Evolutionary conservation across 2,797 vertebrate genomes (phyloP), one percentile per base, ranked within the genome.

Genomic region (Clarias platycephalus): DNA sequence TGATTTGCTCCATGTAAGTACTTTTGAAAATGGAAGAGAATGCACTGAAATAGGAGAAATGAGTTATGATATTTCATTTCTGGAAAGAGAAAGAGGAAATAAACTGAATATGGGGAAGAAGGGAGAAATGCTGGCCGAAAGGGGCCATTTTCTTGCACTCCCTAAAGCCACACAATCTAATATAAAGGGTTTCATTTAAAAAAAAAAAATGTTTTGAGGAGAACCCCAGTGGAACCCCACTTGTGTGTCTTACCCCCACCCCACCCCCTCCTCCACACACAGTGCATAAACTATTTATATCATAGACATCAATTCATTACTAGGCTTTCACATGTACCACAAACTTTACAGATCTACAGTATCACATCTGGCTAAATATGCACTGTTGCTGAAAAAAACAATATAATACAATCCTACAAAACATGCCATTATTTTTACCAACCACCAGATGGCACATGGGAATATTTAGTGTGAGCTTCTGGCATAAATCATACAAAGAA

Each of bases 391-490:
- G 20, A 49, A 55, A 49, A 3, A 67, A 31, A 31, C 6, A 0
- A 40, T 71, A n/a, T 15, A 26, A 8, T 2, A 28, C n/a, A 57
- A 34, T 9, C 24, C 12, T 44, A 2, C 1, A 18, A 31, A 10
- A 64, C 10, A 60, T 49, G 40, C 13, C 26, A 49, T 49, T 80
- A 66, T 49, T 53, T 34, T 66, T 4, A 28, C 16, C 2, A 66
- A 53, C 62, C 78, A 80, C 40, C 18, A 80, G 78, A 66, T 66
- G 78, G 40, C 60, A 53, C n/a, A 49, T 62, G 53, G 3, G 16
- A 44, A 49, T 28, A 16, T 12, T 60, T 18, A 64, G n/a, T 20
- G 24, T 44, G 7, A 24, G 5, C 75, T 78, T 37, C 31, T 60
- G 10, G 20, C 3, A 63, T 44, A 49, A 26, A 64, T 64, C 58